Conservation (phyloP, 2,888 invertebrate genomes). For the Lithophane leautieri region DNA sequence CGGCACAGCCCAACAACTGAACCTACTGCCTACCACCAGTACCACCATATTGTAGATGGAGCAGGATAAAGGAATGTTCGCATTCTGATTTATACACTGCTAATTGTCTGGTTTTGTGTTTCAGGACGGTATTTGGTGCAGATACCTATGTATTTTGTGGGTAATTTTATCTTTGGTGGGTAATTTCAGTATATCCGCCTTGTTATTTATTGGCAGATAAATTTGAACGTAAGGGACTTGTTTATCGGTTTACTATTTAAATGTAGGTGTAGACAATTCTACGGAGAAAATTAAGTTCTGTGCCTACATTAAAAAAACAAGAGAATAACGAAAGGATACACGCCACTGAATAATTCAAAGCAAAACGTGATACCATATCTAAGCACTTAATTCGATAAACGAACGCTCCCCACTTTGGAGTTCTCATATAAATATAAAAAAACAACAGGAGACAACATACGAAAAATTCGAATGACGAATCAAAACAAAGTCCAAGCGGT, state of each 20-base stretch:
- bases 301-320: neutral
- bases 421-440: conserved; percentile 34
- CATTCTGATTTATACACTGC: conserved; percentile 56
- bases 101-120: conserved; percentile 62
- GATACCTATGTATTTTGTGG: conserved; percentile 18
- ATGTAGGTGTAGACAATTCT: neutral
- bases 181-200: conserved; percentile 13
- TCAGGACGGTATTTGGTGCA: conserved; percentile 40
- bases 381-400: conserved; percentile 58
- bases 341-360: conserved; percentile 43
- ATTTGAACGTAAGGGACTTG: conserved; percentile 14
- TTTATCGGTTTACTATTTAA: conserved; percentile 14
- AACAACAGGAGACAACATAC: conserved; percentile 38
- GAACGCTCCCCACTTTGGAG: conserved; percentile 43
- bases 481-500: conserved; percentile 72
- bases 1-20: conserved; percentile 70
- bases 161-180: conserved; percentile 24
- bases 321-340: neutral
- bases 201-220: conserved; percentile 29
- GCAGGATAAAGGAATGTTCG: conserved; percentile 58
- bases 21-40: conserved; percentile 65
- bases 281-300: neutral
- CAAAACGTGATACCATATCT: conserved; percentile 49
- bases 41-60: conserved; percentile 50
- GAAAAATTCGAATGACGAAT: conserved; percentile 72